These are phyloP conservation scores for Ictalurus furcatus DNA, from an alignment of 2,113 vertebrate species.

Conservation along the genomic window DNA sequence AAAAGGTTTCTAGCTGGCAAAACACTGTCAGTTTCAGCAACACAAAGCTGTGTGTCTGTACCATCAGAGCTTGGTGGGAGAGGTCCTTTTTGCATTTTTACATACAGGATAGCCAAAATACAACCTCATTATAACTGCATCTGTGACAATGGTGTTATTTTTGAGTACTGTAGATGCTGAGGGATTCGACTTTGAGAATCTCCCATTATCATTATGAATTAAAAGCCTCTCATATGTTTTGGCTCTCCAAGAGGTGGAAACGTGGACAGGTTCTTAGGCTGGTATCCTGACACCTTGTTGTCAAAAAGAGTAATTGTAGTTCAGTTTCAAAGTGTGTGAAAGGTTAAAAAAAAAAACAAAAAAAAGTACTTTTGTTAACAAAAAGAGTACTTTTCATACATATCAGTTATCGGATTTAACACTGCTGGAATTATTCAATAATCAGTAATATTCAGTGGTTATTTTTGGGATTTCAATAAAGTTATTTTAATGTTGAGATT, in stretches of 20 bases:
- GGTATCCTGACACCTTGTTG: no score
- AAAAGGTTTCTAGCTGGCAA: not conserved
- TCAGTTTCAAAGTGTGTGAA: not conserved
- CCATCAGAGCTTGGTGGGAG: not conserved
- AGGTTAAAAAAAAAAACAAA: not conserved
- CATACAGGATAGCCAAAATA: not conserved
- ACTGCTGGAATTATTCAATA: no score
- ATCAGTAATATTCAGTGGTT: no score
- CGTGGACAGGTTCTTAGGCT: not conserved
- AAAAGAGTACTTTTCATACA: no score
- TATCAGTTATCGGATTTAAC: no score
- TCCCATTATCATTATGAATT: not conserved
- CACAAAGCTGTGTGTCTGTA: not conserved
- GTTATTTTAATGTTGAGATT: no score
- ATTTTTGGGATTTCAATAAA: no score
- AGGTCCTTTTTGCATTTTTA: not conserved
- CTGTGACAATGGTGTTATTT: not conserved
- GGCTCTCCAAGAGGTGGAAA: not conserved
- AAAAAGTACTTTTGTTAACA: no score
- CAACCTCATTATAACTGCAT: not conserved
- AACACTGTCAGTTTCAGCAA: not conserved
- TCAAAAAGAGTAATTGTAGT: not conserved
- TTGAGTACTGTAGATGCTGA: not conserved
- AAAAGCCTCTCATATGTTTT: not conserved
- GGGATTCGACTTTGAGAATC: not conserved